Evolutionary conservation across 1,140 invertebrate species (phyloP).

Genomic region (Drosophila athabasca): DNA sequence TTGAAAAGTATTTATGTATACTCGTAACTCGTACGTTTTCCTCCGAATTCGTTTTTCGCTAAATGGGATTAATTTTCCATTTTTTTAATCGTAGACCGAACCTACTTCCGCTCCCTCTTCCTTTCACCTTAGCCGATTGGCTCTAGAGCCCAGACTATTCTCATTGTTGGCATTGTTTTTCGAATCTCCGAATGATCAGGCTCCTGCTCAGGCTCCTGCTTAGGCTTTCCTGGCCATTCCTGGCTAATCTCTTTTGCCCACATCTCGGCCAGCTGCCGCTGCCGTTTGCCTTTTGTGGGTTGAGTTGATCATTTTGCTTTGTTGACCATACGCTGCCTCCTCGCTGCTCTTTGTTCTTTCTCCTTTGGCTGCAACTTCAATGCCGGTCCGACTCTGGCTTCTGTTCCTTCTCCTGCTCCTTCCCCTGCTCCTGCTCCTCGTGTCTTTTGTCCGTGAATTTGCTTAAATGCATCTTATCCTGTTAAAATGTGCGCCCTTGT

Average conservation of each 20-base stretch:
- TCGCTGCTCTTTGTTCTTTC: not conserved
- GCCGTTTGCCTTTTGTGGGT: conserved; percentile 69
- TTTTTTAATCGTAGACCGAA: conserved; percentile 17
- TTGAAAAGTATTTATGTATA: conserved; percentile 4
- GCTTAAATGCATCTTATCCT: conserved; percentile 49
- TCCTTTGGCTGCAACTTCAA: conserved; percentile 30
- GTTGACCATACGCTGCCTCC: not conserved
- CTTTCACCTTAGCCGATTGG: not conserved
- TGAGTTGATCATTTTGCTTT: conserved; percentile 58
- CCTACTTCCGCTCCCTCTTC: conserved; percentile 24
- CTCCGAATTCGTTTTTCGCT: conserved; percentile 47
- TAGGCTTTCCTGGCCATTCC: conserved; percentile 28
- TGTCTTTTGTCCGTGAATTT: conserved; percentile 45
- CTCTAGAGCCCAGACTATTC: not conserved
- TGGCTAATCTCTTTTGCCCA: conserved; percentile 45
- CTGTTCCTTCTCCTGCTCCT: not conserved
- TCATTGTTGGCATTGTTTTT: conserved; percentile 8
- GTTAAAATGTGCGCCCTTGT: conserved; percentile 58
- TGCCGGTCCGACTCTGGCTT: conserved; percentile 20
- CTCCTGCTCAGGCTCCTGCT: conserved; percentile 11
- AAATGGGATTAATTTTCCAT: conserved; percentile 58
- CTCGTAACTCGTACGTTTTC: conserved; percentile 6
- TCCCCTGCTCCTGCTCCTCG: not conserved
- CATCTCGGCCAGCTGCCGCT: conserved; percentile 53
- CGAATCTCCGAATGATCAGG: not conserved